Evolutionary conservation across 2,888 invertebrate genomes (phyloP), one percentile per base, ranked within the genome.

Genomic region (Mimas tiliae): DNA sequence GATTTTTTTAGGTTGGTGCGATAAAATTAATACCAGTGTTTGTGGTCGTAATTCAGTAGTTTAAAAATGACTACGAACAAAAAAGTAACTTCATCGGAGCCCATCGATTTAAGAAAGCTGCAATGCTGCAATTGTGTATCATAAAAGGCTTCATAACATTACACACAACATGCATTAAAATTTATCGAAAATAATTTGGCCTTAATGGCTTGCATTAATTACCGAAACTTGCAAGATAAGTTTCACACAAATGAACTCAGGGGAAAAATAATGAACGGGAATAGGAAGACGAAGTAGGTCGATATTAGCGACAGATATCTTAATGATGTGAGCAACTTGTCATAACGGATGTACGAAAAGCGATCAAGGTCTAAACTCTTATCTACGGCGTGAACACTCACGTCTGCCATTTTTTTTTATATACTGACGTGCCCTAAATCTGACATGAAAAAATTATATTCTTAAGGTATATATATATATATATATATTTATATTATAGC

Each of bases 201-300:
- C 11, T 8, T 42, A 6, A 42, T 34, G 9, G 9, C n/a, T 16
- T 58, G 38, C 11, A 38, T 58, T 58, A 58, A 38, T 19, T 6
- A 38, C 11, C 58, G 42, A 38, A 12, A 50, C 9, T 55, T 55
- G 14, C 11, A 21, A 19, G 58, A 58, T 58, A 42, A 55, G 34
- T 19, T 42, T 58, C 6, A 19, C 42, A 12, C 33, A 14, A 42
- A 42, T 42, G 11, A 58, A 19, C 42, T 19, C 38, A 42, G 3
- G 38, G 19, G 42, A 42, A 38, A n/a, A 16, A 38, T 58, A 38
- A 58, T 58, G 16, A 38, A 38, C 11, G 34, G 34, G 8, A 38
- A 63, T 45, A 48, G 50, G 63, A 63, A 63, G 47, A 27, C 38
- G 38, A 58, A 58, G 38, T 58, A 38, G 58, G 58, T 6, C 42